phyloP scores from a whole-genome alignment of 2,888 invertebrate genomes.

The Protophormia terraenovae region DNA sequence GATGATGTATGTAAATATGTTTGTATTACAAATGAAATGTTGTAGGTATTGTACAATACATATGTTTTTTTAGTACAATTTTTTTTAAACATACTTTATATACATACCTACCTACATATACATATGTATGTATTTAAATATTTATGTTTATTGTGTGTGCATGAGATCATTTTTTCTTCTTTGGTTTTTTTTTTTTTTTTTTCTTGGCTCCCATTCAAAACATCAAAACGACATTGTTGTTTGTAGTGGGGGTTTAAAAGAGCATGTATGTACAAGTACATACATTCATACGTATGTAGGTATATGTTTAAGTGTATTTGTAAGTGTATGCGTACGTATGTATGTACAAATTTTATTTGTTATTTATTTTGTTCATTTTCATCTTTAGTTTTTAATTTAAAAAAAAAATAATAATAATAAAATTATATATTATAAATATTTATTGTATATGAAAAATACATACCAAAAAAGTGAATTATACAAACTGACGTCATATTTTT shows the following conservation, averaged over 20 bases:
- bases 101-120: not conserved
- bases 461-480: constrained; percentile 30
- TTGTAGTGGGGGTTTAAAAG: constrained; percentile 37
- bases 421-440: constrained; percentile 50
- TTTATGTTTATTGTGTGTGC: constrained; percentile 61
- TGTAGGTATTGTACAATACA: no score
- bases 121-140: not conserved
- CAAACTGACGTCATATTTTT: constrained; percentile 56
- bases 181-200: constrained; percentile 5
- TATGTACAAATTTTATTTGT: constrained; percentile 14
- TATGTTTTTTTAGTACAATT: no score
- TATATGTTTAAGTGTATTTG: not conserved
- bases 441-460: constrained; percentile 34
- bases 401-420: not conserved
- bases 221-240: constrained; percentile 59
- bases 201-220: constrained; percentile 71
- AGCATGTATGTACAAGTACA: not conserved
- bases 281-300: not conserved
- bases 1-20: no score
- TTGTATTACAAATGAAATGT: no score
- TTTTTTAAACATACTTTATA: no score
- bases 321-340: not conserved
- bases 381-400: constrained; percentile 47
- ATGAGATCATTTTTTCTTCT: constrained; percentile 75
- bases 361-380: constrained; percentile 19